phyloP scores from a whole-genome alignment of 2,113 vertebrate species.

The Xenopus laevis region DNA sequence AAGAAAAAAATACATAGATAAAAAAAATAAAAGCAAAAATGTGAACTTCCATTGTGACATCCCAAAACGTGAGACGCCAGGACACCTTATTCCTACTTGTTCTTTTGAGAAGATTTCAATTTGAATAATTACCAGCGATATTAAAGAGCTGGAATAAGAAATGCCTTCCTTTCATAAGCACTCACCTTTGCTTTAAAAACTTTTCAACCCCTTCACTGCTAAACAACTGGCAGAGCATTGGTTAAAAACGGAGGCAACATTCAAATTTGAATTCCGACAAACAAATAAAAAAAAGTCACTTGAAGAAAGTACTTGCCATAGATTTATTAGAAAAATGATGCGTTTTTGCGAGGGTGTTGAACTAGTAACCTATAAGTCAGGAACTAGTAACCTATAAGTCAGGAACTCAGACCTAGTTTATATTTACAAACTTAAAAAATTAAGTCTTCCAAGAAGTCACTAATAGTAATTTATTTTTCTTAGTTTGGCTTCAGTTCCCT shows the following conservation, averaged over 20 bases:
- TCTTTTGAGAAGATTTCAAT: not conserved
- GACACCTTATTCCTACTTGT: slow-evolving; percentile 1
- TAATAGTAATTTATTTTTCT: too few species aligned
- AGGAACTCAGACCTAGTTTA: too few species aligned
- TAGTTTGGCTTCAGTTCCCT: too few species aligned
- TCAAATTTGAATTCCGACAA: slow-evolving; percentile 1
- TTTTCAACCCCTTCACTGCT: slow-evolving; percentile 44
- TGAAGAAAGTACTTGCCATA: slow-evolving; percentile 26
- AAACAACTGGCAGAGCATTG: slow-evolving; percentile 39
- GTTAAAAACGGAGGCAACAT: slow-evolving; percentile 28
- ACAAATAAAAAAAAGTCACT: slow-evolving; percentile 1
- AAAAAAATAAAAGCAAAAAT: slow-evolving; percentile 45
- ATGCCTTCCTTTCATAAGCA: not conserved
- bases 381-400: too few species aligned
- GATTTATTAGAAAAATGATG: not conserved
- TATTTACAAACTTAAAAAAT: too few species aligned
- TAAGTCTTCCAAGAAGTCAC: too few species aligned
- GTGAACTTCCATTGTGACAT: slow-evolving; percentile 36
- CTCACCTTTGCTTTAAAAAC: not conserved
- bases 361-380: too few species aligned
- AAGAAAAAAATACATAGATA: slow-evolving; percentile 53
- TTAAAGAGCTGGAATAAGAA: not conserved
- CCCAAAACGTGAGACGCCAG: slow-evolving; percentile 22
- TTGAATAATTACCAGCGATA: not conserved
- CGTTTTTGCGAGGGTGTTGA: too few species aligned